These are phyloP conservation scores for Brenthis hecate DNA, from an alignment of 2,888 invertebrate genomes.

Conservation along the genomic window DNA sequence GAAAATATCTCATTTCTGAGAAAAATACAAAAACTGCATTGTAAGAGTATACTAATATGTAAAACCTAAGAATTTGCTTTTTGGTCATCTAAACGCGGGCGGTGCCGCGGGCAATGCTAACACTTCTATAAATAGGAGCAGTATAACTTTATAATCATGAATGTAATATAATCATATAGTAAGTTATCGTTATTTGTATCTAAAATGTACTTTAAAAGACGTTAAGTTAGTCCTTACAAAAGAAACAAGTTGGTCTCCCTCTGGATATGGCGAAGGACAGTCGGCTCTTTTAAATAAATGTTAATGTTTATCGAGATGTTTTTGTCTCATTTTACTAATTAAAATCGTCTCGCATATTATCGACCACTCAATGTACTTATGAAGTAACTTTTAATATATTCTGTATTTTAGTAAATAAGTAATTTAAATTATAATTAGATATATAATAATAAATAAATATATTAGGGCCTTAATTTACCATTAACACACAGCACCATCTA, in stretches of 20 bases:
- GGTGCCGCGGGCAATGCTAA: too few relatives aligned
- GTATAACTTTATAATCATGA: too few relatives aligned
- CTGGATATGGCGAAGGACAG: constrained; percentile 28
- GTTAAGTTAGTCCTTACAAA: constrained; percentile 21
- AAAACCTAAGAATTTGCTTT: too few relatives aligned
- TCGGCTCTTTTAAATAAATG: constrained; percentile 33
- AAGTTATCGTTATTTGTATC: constrained; percentile 9
- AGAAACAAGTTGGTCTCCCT: constrained; percentile 30
- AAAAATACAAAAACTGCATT: too few relatives aligned
- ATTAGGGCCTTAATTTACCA: too few relatives aligned
- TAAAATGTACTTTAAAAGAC: constrained; percentile 20
- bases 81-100: too few relatives aligned
- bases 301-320: constrained; percentile 28
- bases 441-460: too few relatives aligned
- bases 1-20: too few relatives aligned
- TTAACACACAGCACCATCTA: too few relatives aligned
- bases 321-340: constrained; percentile 33
- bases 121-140: too few relatives aligned
- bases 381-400: constrained; percentile 10
- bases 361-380: constrained; percentile 16
- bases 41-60: too few relatives aligned
- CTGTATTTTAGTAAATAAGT: not conserved
- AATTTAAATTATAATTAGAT: too few relatives aligned
- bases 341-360: constrained; percentile 29
- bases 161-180: not conserved